Conservation (phyloP, 2,113 vertebrate species). For the Poeciliopsis turrubarensis region DNA sequence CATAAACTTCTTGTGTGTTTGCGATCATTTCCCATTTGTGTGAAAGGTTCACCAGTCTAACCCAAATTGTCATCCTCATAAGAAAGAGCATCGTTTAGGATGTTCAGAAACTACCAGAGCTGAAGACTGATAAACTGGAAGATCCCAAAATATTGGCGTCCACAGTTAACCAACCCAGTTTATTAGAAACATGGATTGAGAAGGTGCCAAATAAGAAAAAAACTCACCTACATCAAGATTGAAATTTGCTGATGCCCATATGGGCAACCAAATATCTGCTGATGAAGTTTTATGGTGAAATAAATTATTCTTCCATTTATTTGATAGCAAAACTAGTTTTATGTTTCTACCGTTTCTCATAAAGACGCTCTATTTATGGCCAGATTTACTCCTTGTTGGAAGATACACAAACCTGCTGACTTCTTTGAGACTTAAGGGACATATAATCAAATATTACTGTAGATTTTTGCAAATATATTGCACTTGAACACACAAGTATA, state of each 20-base stretch:
- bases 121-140: background rate
- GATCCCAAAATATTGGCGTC: background rate
- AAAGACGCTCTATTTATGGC: no score
- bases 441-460: no score
- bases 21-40: background rate
- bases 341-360: background rate
- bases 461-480: background rate
- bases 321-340: background rate
- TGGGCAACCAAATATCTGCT: background rate
- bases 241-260: background rate
- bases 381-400: background rate
- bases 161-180: background rate
- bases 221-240: background rate
- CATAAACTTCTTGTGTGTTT: background rate
- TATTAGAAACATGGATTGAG: background rate
- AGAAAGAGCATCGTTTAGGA: background rate
- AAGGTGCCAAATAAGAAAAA: background rate
- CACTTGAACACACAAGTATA: background rate
- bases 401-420: no score
- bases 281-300: background rate
- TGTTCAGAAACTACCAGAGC: no score
- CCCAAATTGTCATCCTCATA: background rate
- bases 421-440: no score
- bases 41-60: background rate
- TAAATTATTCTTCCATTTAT: background rate